Evolutionary conservation across 2,888 invertebrate species (phyloP), one percentile per base, ranked within the genome.

Genomic region (Netelia virgata): DNA sequence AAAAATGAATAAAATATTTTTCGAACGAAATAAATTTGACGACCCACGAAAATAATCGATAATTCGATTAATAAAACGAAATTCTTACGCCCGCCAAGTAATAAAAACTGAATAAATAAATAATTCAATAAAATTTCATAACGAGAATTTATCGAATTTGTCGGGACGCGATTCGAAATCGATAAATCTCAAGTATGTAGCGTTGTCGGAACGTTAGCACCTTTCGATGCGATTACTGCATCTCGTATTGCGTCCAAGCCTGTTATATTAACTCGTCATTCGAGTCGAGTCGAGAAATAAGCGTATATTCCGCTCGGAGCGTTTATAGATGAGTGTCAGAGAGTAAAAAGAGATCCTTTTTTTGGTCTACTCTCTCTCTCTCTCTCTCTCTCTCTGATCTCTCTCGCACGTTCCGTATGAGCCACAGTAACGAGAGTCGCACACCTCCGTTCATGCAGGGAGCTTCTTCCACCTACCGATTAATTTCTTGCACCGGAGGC

Each of bases 231-330:
- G 14, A 55, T 75, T 55, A 28, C 36, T 41, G 55, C 36, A 50
- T 47, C n/a, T 3, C 20, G 47, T 47, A 63, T 28, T 55, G 57
- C 16, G 57, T 18, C 10, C 18, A 47, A n/a, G 57, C 36, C 70
- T 79, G 78, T n/a, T 79, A 70, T 79, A 84, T 84, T 84, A 80
- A 84, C 83, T 84, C 83, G 79, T 80, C 83, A 84, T 76, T 28
- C 76, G 10, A 14, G 63, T 36, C 81, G 61, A 28, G 68, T 14
- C 36, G 8, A 47, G 57, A 47, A 43, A 16, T 23, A 16, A 53
- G 53, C 53, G 53, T 57, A 57, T 20, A 18, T 18, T 20, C 41
- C 28, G 66, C 72, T 81, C 6, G 16, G 36, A 76, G 81, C 69
- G 73, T 68, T 77, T 74, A 77, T 74, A 43, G 81, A 81, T 74